Conservation (phyloP, 2,888 invertebrate genomes). For the Dynastes maya region DNA sequence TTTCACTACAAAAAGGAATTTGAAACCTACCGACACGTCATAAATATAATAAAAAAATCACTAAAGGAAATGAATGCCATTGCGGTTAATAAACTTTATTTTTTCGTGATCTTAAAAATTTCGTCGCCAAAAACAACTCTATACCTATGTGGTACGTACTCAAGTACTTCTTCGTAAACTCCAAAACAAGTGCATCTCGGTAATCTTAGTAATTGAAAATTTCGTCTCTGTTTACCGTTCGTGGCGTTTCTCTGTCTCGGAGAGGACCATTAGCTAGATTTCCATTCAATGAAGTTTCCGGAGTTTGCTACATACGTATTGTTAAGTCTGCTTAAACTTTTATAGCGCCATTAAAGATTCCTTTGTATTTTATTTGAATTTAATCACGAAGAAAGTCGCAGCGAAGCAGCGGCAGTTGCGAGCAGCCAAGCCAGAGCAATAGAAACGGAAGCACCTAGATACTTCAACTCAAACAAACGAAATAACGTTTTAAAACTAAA, state of each 20-base stretch:
- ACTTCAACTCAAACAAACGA: constrained; percentile 51
- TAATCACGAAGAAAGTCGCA: constrained; percentile 46
- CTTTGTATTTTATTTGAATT: constrained; percentile 49
- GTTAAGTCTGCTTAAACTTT: constrained; percentile 44
- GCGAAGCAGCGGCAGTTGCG: constrained; percentile 2
- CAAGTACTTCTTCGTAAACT: background rate
- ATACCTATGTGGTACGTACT: too few relatives aligned
- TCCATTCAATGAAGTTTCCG: constrained; percentile 24
- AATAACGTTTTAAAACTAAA: constrained; percentile 57
- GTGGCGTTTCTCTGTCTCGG: background rate
- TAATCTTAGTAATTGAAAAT: constrained; percentile 26
- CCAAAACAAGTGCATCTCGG: background rate
- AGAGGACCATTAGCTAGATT: constrained; percentile 1
- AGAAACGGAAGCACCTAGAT: constrained; percentile 18
- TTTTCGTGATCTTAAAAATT: too few relatives aligned
- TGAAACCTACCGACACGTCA: too few relatives aligned
- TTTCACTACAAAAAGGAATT: too few relatives aligned
- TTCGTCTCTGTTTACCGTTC: background rate
- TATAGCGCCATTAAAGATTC: constrained; percentile 42
- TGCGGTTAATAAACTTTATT: too few relatives aligned
- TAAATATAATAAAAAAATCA: too few relatives aligned
- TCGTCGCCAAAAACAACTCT: too few relatives aligned
- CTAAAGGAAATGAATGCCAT: too few relatives aligned
- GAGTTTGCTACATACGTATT: constrained; percentile 29
- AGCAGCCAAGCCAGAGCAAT: background rate